A percentile compares a stretch with the other conserved stretches of the same genome.
These are phyloP conservation scores for Trematocara unimaculatum DNA, from an alignment of 2,113 vertebrate species.

Conservation along the genomic window DNA sequence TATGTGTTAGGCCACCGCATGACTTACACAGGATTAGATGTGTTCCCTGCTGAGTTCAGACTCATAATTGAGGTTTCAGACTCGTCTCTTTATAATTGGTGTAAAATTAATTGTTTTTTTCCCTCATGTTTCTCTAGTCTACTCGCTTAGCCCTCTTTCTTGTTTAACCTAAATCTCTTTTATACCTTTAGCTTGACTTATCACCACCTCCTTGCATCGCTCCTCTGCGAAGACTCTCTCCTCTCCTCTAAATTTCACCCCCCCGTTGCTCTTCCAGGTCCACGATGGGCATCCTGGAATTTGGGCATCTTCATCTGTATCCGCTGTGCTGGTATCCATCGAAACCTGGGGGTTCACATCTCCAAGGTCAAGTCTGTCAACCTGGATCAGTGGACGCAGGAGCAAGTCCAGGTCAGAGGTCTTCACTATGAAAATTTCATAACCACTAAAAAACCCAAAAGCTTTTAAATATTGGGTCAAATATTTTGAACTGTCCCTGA, in stretches of 20 bases:
- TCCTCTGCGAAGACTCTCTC: neutral
- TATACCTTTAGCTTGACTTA: neutral
- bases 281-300: constrained; percentile 98
- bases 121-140: neutral
- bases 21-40: constrained; percentile 36
- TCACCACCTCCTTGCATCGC: neutral
- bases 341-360: constrained; percentile 96
- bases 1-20: constrained; percentile 32
- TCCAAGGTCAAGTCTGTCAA: constrained; percentile 98
- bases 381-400: constrained; percentile 97
- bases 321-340: constrained; percentile 95
- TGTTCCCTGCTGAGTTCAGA: constrained; percentile 40
- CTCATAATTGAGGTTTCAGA: constrained; percentile 51
- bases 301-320: constrained; percentile 97
- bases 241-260: neutral
- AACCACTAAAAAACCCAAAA: neutral
- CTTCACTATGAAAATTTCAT: neutral
- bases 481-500: neutral
- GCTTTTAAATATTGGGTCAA: neutral
- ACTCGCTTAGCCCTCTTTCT: neutral
- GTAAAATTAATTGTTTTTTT: constrained; percentile 21
- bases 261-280: constrained; percentile 71
- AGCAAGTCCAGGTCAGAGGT: constrained; percentile 90
- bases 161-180: neutral
- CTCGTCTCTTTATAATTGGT: constrained; percentile 32